These are phyloP conservation scores for Tetragnatha montana DNA, from an alignment of 2,888 invertebrate genomes.

Conservation along the genomic window DNA sequence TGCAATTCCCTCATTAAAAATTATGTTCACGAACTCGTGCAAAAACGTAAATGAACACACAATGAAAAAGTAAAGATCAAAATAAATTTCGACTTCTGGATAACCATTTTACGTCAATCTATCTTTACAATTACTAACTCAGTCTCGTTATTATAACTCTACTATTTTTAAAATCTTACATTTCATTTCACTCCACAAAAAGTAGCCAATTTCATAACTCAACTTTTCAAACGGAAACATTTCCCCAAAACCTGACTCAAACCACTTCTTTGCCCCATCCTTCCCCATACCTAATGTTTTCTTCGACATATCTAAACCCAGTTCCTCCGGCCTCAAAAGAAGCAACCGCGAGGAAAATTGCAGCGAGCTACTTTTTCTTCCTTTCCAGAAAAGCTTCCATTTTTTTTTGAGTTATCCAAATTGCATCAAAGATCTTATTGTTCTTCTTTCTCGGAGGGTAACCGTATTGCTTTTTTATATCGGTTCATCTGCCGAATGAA, in stretches of 20 bases:
- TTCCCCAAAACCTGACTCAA: background rate
- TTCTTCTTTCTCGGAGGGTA: conserved; percentile 35
- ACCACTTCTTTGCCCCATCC: background rate
- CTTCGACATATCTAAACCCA: background rate
- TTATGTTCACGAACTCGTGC: no score
- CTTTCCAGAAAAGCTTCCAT: background rate
- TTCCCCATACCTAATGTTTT: background rate
- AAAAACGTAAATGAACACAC: no score
- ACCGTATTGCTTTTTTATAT: conserved; percentile 55
- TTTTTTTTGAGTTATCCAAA: conserved; percentile 52
- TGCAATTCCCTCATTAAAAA: no score
- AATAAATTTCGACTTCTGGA: no score
- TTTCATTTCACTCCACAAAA: background rate
- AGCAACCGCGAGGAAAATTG: conserved; percentile 50
- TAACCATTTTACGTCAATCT: no score
- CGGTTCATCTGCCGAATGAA: conserved; percentile 58
- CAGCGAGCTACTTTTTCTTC: conserved; percentile 12
- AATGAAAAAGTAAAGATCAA: no score
- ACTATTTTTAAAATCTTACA: no score
- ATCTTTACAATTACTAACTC: no score
- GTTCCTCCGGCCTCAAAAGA: conserved; percentile 3
- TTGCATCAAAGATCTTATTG: conserved; percentile 64
- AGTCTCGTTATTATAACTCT: no score
- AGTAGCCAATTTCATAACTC: background rate
- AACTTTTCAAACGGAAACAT: background rate